phyloP scores from a whole-genome alignment of 1,140 invertebrate species.

The Macrobrachium nipponense region DNA sequence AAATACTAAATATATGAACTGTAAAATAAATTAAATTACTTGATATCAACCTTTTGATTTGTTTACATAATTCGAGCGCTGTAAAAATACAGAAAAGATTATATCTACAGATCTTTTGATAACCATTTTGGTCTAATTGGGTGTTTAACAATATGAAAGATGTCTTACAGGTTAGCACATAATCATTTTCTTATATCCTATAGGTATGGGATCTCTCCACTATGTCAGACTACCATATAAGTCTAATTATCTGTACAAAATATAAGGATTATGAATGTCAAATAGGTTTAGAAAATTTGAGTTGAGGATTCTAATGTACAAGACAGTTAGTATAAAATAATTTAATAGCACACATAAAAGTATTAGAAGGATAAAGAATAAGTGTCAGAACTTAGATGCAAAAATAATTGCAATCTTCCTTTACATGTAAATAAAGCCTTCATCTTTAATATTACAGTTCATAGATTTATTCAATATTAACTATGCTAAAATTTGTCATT shows the following conservation, averaged over 20 bases:
- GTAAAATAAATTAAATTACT: too few relatives aligned
- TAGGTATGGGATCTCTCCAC: slow-evolving; percentile 39
- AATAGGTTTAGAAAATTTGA: slow-evolving; percentile 37
- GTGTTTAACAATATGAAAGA: neutral
- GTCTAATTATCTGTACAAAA: slow-evolving; percentile 57
- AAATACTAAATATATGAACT: too few relatives aligned
- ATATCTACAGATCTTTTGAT: too few relatives aligned
- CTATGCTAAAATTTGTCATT: slow-evolving; percentile 38
- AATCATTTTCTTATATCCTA: slow-evolving; percentile 22
- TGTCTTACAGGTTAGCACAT: neutral
- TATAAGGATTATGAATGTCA: slow-evolving; percentile 43
- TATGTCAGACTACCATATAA: slow-evolving; percentile 37
- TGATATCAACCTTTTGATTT: too few relatives aligned
- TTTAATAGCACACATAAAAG: slow-evolving; percentile 42
- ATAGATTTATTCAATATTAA: slow-evolving; percentile 42
- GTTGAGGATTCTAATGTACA: slow-evolving; percentile 43
- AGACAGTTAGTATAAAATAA: slow-evolving; percentile 40
- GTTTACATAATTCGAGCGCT: too few relatives aligned
- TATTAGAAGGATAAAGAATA: slow-evolving; percentile 10
- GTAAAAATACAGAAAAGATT: too few relatives aligned
- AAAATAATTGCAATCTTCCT: slow-evolving; percentile 45
- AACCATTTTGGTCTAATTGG: too few relatives aligned
- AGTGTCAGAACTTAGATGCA: slow-evolving; percentile 32
- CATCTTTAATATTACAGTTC: slow-evolving; percentile 40
- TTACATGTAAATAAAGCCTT: slow-evolving; percentile 54